These are phyloP conservation scores for Ammodytes dubius DNA, from an alignment of 2,113 vertebrate genomes.

Conservation along the genomic window DNA sequence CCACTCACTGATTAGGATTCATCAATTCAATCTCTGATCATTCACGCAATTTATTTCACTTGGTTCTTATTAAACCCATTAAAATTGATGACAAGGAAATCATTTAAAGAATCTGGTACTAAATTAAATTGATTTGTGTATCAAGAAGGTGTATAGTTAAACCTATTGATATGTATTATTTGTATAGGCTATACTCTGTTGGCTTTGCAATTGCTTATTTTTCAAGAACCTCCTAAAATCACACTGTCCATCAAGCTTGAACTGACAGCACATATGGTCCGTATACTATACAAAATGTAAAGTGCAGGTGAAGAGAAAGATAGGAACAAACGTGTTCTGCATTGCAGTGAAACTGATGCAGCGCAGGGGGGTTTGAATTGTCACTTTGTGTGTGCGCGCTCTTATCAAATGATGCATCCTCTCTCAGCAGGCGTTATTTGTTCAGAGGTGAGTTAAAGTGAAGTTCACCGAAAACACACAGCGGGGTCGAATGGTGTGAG, in stretches of 20 bases:
- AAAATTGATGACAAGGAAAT: conserved; percentile 33
- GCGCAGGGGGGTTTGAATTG: neutral
- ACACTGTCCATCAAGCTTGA: neutral
- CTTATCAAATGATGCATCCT: too few relatives aligned
- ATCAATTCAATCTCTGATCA: conserved; percentile 50
- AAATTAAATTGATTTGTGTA: neutral
- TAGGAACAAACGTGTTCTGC: neutral
- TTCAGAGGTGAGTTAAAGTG: neutral
- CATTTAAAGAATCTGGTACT: neutral
- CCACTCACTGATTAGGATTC: conserved; percentile 42
- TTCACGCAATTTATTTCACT: conserved; percentile 43
- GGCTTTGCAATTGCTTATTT: neutral
- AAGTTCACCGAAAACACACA: neutral
- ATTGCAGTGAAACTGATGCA: neutral
- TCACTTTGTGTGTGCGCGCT: neutral
- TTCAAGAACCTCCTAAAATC: neutral
- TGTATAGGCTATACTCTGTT: neutral
- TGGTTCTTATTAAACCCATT: conserved; percentile 23
- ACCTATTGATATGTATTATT: neutral
- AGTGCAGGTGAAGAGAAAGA: neutral
- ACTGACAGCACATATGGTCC: neutral
- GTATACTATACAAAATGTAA: neutral
- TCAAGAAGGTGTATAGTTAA: neutral
- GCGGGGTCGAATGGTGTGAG: neutral
- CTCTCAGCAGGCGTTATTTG: neutral